Base-by-base conservation (phyloP, 2,113 vertebrate species). In the Phyllostomus discolor region DNA sequence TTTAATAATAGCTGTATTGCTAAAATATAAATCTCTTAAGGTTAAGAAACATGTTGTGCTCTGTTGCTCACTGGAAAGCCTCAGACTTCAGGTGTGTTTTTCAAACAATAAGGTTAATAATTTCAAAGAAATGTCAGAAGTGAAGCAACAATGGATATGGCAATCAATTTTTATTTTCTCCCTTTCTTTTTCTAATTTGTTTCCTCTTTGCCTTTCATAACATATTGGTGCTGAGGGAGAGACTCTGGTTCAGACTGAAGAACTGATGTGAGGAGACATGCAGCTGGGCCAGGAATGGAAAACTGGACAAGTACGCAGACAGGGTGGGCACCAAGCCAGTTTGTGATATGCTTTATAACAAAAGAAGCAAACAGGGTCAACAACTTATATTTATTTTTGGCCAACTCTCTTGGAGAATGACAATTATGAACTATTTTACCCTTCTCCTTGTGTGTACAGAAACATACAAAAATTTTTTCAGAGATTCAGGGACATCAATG, bases 121-220 rank as follows among this genome's bases (percentile, higher is more conserved):
- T 33, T 81, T 69, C 84, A 73, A 43, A 81, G 41, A 85, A 67
- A 62, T 88, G 8, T 41, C 16, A 90, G 43, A 90, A 81, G 11
- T 81, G 11, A 80, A 80, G n/a, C 16, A 82, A 86, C 33, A 88
- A 73, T 62, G 2, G 57, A 83, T 41, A 5, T 43, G 57, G 19
- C 7, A 66, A 26, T 35, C 17, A 20, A 50, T 33, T 14, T 38
- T 88, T 75, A 62, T 80, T 62, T 69, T 26, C 15, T 33, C 59
- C 17, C 9, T 83, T 91, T 31, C 5, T 80, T 91, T 62, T 8
- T 8, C n/a, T 33, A 57, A 41, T 76, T 35, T 94, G 17, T 16
- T 50, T 2, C 17, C 8, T 79, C 10, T 1, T 72, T 84, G 24
- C 8, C 10, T 43, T 17, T 76, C 46, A 22, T 87, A 70, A 33